Evolutionary conservation across 1,140 invertebrate genomes (phyloP), one percentile per base, ranked within the genome.

Genomic region (Samia ricini): DNA sequence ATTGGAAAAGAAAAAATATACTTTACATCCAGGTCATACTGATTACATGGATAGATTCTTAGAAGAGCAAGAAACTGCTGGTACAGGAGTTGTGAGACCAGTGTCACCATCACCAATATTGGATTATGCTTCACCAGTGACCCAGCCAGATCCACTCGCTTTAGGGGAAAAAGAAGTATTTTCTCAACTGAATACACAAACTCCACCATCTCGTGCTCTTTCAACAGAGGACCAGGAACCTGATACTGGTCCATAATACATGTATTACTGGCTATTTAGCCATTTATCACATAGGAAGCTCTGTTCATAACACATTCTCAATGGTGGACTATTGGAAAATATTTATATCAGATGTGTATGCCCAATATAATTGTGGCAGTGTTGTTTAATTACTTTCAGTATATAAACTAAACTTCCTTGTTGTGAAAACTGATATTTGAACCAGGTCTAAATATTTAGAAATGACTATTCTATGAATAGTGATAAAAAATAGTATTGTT

Each of bases 41-140:
- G 96, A 97, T 87, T 96, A 96, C 79, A 96, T 97, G 96, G 95
- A 97, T 76, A 92, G 95, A 69, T 97, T 96, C 89, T 83, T 97
- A 57, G 95, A 97, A 78, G 95, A 96, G 80, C 95, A 96, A 79
- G 95, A 96, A 64, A 90, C 91, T 24, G 81, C 82, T 33, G 83
- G 81, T 18, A 69, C 76, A 18, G 79, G 77, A 59, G 66, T 76
- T 71, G 90, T 82, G 61, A 83, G 68, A 76, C 92, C 71, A 74
- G 76, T 89, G 1, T 89, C 87, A n/a, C 86, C 87, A n/a, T 76
- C 82, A 18, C 78, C 79, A 0, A 86, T 88, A 81, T 82, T 88
- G 84, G 83, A 85, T 7, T 85, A 83, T 69, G 81, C 83, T 15
- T 83, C 86, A 24, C 79, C 88, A 0, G 80, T 78, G 4, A 70